These are phyloP conservation scores for Spea bombifrons DNA, from an alignment of 2,113 vertebrate species.

Conservation along the genomic window DNA sequence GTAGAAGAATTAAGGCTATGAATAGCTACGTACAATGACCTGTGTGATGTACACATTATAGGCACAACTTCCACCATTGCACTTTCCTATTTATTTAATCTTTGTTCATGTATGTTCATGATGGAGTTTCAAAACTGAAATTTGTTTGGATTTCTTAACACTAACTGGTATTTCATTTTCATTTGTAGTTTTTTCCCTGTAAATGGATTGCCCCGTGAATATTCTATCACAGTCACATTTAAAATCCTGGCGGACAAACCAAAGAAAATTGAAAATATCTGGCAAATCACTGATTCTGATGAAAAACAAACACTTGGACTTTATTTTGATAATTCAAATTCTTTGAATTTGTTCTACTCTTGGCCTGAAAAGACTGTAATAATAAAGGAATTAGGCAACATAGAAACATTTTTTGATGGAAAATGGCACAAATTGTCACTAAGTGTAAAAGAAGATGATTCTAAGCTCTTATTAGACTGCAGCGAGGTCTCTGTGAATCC, in stretches of 20 bases:
- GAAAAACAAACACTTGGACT: slow-evolving; percentile 60
- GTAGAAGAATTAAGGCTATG: no score
- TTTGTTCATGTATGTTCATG: no score
- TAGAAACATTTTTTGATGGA: slow-evolving; percentile 64
- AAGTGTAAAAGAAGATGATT: slow-evolving; percentile 60
- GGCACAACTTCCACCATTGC: no score
- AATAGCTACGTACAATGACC: no score
- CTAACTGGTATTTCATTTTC: slow-evolving; percentile 14
- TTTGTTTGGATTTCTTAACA: no score
- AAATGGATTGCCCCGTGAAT: slow-evolving; percentile 66
- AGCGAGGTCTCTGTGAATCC: slow-evolving; percentile 57
- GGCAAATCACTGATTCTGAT: slow-evolving; percentile 65
- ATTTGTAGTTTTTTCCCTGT: slow-evolving; percentile 60
- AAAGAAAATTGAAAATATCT: slow-evolving; percentile 64
- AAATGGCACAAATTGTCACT: slow-evolving; percentile 69
- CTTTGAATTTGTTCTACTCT: slow-evolving; percentile 63
- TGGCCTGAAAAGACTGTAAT: slow-evolving; percentile 50
- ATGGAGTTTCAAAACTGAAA: no score
- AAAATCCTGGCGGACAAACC: slow-evolving; percentile 60
- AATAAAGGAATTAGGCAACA: slow-evolving; percentile 58
- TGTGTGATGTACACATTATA: no score
- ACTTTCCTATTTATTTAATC: no score
- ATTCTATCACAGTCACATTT: slow-evolving; percentile 66
- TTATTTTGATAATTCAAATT: slow-evolving; percentile 58
- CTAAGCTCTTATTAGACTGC: slow-evolving; percentile 65